A percentile compares a stretch with the other conserved stretches of the same genome.
These are phyloP conservation scores for Desmodus rotundus DNA, from an alignment of 2,113 vertebrate species.

Conservation along the genomic window DNA sequence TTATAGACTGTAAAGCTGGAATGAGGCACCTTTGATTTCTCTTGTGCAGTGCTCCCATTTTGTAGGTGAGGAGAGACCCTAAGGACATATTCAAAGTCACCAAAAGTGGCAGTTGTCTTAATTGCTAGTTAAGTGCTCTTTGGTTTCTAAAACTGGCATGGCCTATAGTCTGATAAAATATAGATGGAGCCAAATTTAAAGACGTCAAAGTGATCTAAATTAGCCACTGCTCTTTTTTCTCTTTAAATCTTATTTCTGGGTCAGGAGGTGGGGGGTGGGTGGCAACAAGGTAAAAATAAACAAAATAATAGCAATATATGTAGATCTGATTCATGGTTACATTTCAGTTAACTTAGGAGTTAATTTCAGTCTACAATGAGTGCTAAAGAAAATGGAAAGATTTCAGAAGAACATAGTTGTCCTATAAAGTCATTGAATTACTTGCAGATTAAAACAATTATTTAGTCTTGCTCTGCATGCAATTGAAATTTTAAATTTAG, in stretches of 20 bases:
- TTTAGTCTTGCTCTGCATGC: background rate
- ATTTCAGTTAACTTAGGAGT: background rate
- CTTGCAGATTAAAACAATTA: constrained; percentile 16
- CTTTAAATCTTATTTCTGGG: background rate
- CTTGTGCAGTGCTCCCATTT: background rate
- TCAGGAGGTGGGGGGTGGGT: no score
- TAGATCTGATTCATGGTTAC: background rate
- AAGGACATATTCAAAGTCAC: background rate
- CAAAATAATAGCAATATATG: background rate
- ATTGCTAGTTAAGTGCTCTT: background rate
- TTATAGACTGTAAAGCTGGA: background rate
- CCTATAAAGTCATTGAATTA: background rate
- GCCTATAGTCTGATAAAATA: background rate
- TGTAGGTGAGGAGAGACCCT: background rate
- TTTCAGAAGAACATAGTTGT: background rate
- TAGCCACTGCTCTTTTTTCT: background rate
- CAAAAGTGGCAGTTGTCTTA: background rate
- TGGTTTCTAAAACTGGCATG: background rate
- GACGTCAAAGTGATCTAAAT: background rate
- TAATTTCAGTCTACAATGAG: background rate
- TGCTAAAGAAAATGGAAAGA: constrained; percentile 9
- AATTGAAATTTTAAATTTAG: constrained; percentile 36
- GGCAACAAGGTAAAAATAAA: background rate
- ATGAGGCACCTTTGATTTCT: background rate
- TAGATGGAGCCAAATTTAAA: background rate